Evolutionary conservation across 2,797 vertebrate species (phyloP), one percentile per base, ranked within the genome.

Genomic region (Loris lydekkerianus): DNA sequence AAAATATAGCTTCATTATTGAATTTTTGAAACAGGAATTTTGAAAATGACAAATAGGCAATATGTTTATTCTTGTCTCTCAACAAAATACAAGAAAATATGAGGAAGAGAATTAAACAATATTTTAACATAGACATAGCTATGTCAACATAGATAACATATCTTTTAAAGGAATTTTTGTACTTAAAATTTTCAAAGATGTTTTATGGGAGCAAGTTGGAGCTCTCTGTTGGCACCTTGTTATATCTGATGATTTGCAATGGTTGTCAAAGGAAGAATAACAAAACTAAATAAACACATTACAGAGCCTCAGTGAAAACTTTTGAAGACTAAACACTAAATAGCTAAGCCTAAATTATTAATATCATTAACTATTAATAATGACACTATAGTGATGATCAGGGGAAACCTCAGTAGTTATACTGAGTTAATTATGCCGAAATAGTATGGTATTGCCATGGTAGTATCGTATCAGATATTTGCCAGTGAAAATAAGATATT

Each of bases 1-100:
- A 78, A 93, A 91, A 77, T 84, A 40, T 18, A 60, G 2, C 2
- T 75, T 86, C 27, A 53, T 80, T 72, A 78, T 46, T 5, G 34
- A 0, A 60, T 86, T 77, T 96, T 90, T 53, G 27, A n/a, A 70
- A 89, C 76, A 87, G 5, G 1, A 4, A 29, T 13, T 84, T 75
- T 93, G 46, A 94, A 53, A 53, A 96, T 91, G 11, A 29, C 3
- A 97, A 73, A 80, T 1, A 46, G 86, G 3, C 61, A 70, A 86
- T 5, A 1, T n/a, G 65, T 81, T 10, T 43, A 58, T 31, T 90
- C 81, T 27, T 70, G 75, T 6, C 7, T 53, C 13, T 61, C 56
- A 86, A 95, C 82, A 21, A 89, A 91, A 53, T 65, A 3, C 69
- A 83, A 80, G 58, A 60, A 94, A 65, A 43, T 61, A 56, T n/a